phyloP scores from a whole-genome alignment of 1,140 invertebrate genomes.

The Pararge aegeria region DNA sequence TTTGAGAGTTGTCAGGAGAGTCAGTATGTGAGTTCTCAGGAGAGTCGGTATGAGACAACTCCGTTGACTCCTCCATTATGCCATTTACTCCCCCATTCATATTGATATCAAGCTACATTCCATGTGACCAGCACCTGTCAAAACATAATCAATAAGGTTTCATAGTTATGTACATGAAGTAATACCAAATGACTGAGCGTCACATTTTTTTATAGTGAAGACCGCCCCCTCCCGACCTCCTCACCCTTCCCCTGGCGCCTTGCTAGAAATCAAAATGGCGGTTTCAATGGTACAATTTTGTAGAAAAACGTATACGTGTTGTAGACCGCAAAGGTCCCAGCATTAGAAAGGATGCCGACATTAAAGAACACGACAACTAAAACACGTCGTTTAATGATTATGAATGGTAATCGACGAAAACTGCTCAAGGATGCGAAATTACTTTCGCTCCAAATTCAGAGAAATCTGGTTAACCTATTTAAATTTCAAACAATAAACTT shows the following conservation, averaged over 20 bases:
- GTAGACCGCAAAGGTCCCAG: slow-evolving; percentile 37
- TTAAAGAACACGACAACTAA: slow-evolving; percentile 2
- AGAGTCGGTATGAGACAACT: slow-evolving; percentile 27
- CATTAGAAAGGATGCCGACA: slow-evolving; percentile 17
- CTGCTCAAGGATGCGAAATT: slow-evolving; percentile 19
- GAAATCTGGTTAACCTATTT: slow-evolving; percentile 1
- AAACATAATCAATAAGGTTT: slow-evolving; percentile 51
- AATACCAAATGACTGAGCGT: slow-evolving; percentile 51
- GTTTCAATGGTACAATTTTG: slow-evolving; percentile 50
- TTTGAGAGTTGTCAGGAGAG: too few species aligned
- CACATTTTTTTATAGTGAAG: slow-evolving; percentile 63
- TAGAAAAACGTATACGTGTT: slow-evolving; percentile 59
- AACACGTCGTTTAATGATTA: slow-evolving; percentile 5
- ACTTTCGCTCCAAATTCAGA: slow-evolving; percentile 16
- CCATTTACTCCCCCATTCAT: slow-evolving; percentile 67
- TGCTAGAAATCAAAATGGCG: slow-evolving; percentile 73
- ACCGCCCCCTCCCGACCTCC: slow-evolving; percentile 45
- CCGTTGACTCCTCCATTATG: slow-evolving; percentile 49
- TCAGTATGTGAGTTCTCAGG: slow-evolving; percentile 18
- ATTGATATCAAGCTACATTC: slow-evolving; percentile 48
- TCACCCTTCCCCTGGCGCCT: slow-evolving; percentile 55
- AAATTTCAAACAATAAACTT: neutral
- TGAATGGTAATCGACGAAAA: slow-evolving; percentile 16
- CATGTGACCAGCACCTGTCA: slow-evolving; percentile 57
- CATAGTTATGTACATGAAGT: slow-evolving; percentile 37